Base-by-base conservation (phyloP, 2,888 invertebrate species). In the Apantesis nais region DNA sequence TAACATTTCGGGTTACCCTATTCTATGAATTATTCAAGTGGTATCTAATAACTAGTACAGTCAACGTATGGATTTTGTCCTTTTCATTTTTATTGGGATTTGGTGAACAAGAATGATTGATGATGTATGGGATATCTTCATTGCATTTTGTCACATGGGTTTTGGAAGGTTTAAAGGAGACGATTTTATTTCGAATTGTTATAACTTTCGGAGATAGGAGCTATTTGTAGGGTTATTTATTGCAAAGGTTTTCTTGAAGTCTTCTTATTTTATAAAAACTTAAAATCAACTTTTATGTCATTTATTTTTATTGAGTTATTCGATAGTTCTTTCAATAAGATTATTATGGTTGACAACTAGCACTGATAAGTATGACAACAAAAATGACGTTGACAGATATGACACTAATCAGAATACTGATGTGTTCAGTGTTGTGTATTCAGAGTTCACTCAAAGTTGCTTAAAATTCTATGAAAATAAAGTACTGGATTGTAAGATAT, bases 11-110 rank as follows among this genome's bases (percentile, higher is more conserved):
- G 89, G 88, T 88, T 91, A 90, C 92, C 93, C 91, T 87, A 90
- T 83, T 84, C 85, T 89, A 94, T 94, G 94, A 94, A 94, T 94
- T 89, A 94, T 94, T 94, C 94, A 94, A 87, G 86, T 89, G 87
- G 84, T 89, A 90, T 91, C 93, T 93, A 93, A 93, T 94, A 94
- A 93, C 92, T 90, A 74, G 74, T 76, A 78, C 72, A 75, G 78
- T 73, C 71, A 69, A 80, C 74, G 72, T 78, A 79, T 82, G 65
- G 73, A 70, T 79, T 83, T 74, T 75, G 78, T 78, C 75, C 69
- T 70, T 83, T 76, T 73, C 71, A 68, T 62, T 62, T 64, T 80
- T 77, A 71, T 74, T 67, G 44, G 71, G 73, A 71, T 77, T 70
- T 72, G 72, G 75, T 76, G 83, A 77, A 81, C 58, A 77, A 66